Percentiles rank a stretch among this genome's conserved stretches.
These are phyloP conservation scores for Sipha maydis DNA, from an alignment of 2,888 invertebrate species.

Conservation along the genomic window DNA sequence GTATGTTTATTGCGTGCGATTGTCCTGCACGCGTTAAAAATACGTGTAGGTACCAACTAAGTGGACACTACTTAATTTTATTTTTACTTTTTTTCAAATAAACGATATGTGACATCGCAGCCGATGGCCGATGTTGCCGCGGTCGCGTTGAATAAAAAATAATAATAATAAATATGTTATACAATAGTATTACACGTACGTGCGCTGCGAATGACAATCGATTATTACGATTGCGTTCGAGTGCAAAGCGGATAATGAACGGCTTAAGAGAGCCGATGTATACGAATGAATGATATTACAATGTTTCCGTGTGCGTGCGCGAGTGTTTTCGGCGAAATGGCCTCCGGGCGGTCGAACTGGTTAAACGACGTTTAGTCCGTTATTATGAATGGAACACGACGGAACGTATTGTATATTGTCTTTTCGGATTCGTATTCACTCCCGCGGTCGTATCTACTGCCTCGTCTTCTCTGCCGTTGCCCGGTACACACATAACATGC, in stretches of 20 bases:
- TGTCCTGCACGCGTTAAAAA: no score
- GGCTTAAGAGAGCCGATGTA: background rate
- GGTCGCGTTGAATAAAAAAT: no score
- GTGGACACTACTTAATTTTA: no score
- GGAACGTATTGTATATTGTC: conserved; percentile 47
- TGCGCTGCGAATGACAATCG: background rate
- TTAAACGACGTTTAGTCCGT: conserved; percentile 52
- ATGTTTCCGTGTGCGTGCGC: background rate
- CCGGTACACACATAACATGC: no score
- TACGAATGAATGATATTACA: conserved; percentile 33
- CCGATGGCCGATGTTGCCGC: no score
- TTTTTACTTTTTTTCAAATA: no score
- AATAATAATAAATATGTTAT: no score
- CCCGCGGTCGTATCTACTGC: background rate
- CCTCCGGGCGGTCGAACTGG: conserved; percentile 48
- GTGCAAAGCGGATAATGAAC: background rate
- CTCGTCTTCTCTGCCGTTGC: background rate
- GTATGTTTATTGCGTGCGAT: no score
- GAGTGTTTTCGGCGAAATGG: conserved; percentile 23
- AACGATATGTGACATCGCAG: no score
- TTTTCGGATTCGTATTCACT: conserved; percentile 32
- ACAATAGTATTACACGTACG: no score
- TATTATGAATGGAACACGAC: conserved; percentile 41
- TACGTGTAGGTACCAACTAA: no score
- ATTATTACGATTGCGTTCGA: background rate